A percentile compares a stretch with the other conserved stretches of the same genome.
Evolutionary conservation across 2,888 invertebrate genomes (phyloP).

Genomic region (Cordilura impudica): DNA sequence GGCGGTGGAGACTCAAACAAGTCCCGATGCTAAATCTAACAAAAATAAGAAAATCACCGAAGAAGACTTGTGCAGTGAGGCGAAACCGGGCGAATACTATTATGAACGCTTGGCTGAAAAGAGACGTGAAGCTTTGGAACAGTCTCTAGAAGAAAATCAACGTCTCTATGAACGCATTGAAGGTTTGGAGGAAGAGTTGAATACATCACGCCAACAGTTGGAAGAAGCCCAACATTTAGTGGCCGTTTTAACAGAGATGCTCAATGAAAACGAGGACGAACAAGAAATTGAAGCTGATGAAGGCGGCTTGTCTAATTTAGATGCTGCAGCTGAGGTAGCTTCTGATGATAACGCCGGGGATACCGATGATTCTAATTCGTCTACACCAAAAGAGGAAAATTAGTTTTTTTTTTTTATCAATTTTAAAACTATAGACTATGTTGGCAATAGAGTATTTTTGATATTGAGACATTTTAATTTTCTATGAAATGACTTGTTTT

Average conservation of each 20-base stretch:
- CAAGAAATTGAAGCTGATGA: slow-evolving; percentile 66
- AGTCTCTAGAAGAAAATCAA: slow-evolving; percentile 86
- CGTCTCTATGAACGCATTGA: slow-evolving; percentile 79
- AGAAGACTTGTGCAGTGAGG: slow-evolving; percentile 85
- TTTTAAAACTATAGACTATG: not conserved
- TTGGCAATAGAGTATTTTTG: not conserved
- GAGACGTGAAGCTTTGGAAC: slow-evolving; percentile 84
- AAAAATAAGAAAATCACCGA: slow-evolving; percentile 78
- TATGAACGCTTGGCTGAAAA: slow-evolving; percentile 88
- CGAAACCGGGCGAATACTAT: slow-evolving; percentile 85
- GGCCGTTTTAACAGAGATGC: slow-evolving; percentile 86
- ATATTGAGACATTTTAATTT: not conserved
- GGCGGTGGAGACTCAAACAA: slow-evolving; percentile 78
- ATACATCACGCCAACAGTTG: slow-evolving; percentile 84
- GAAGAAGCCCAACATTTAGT: slow-evolving; percentile 87
- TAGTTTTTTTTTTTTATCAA: slow-evolving; percentile 12
- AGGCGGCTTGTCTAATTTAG: too few relatives aligned
- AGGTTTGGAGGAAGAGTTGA: slow-evolving; percentile 81
- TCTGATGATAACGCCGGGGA: slow-evolving; percentile 22
- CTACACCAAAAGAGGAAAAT: slow-evolving; percentile 8
- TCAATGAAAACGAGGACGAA: slow-evolving; percentile 81
- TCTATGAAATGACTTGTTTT: not conserved
- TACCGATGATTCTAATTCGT: slow-evolving; percentile 33
- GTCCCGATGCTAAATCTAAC: slow-evolving; percentile 66
- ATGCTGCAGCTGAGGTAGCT: slow-evolving; percentile 30